Evolutionary conservation across 2,797 vertebrate genomes (phyloP).

Genomic region (Spondyliosoma cantharus): DNA sequence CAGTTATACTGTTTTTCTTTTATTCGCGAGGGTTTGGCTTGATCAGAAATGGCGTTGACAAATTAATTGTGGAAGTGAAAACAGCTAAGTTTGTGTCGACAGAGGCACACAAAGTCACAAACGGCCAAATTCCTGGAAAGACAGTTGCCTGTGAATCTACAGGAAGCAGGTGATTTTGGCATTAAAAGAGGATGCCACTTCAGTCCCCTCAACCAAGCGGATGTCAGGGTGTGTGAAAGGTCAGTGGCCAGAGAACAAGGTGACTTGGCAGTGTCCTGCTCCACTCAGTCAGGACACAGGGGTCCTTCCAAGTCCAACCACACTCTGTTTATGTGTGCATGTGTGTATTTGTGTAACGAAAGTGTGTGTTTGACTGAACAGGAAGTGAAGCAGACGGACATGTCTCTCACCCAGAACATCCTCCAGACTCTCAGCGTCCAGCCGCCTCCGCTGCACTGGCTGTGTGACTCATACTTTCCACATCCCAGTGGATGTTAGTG

Average conservation of each 20-base stretch:
- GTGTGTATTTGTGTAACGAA: slow-evolving; percentile 55
- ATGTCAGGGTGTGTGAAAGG: slow-evolving; percentile 66
- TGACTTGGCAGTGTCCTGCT: slow-evolving; percentile 49
- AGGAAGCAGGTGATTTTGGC: slow-evolving; percentile 75
- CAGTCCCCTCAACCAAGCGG: slow-evolving; percentile 40
- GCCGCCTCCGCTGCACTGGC: slow-evolving; percentile 63
- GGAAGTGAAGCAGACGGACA: slow-evolving; percentile 82
- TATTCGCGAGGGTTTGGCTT: slow-evolving; percentile 8
- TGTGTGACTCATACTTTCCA: slow-evolving; percentile 86
- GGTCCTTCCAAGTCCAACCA: slow-evolving; percentile 25
- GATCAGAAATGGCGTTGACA: slow-evolving; percentile 13
- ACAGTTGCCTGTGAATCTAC: slow-evolving; percentile 37
- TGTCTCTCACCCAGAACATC: slow-evolving; percentile 82
- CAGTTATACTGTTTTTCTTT: not conserved
- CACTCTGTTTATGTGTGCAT: slow-evolving; percentile 45
- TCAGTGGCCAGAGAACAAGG: slow-evolving; percentile 54
- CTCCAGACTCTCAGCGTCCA: slow-evolving; percentile 75
- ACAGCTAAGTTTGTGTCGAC: not conserved
- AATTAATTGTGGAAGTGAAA: slow-evolving; percentile 15
- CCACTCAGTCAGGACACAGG: slow-evolving; percentile 42
- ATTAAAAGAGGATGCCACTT: slow-evolving; percentile 39
- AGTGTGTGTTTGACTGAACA: slow-evolving; percentile 60
- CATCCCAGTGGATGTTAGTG: slow-evolving; percentile 78
- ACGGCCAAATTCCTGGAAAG: slow-evolving; percentile 67
- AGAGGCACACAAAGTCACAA: slow-evolving; percentile 16